phyloP scores from a whole-genome alignment of 2,113 vertebrate species.

The Xiphophorus hellerii region DNA sequence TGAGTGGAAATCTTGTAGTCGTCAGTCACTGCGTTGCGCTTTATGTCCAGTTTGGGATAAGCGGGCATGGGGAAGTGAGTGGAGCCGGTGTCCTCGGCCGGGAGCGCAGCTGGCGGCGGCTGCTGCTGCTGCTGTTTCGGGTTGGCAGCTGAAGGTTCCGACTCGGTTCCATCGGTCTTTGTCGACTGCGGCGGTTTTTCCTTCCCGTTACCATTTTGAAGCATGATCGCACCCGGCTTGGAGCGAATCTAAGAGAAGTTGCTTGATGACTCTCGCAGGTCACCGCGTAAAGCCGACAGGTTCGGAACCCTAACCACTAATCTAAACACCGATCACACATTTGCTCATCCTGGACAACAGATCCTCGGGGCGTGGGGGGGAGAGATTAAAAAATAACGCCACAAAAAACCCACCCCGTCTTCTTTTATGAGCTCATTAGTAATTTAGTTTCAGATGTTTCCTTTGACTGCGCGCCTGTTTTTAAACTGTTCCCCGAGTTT shows the following conservation, averaged over 20 bases:
- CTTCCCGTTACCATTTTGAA: conserved; percentile 76
- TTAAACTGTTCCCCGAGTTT: neutral
- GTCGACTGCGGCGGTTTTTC: conserved; percentile 52
- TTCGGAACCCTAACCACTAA: neutral
- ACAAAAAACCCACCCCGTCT: neutral
- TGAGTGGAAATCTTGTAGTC: conserved; percentile 94
- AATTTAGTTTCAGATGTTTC: neutral
- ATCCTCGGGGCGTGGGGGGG: neutral
- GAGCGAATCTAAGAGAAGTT: conserved; percentile 5
- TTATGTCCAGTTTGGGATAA: conserved; percentile 87
- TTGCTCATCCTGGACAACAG: conserved; percentile 14
- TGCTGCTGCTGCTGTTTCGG: conserved; percentile 1
- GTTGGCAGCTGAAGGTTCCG: conserved; percentile 16
- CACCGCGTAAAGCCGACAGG: conserved; percentile 22
- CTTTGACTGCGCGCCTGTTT: neutral
- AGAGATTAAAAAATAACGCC: too few relatives aligned
- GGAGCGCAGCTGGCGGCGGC: neutral
- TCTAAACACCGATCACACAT: conserved; percentile 7
- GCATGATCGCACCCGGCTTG: conserved; percentile 66
- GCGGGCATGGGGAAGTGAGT: conserved; percentile 70
- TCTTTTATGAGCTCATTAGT: neutral
- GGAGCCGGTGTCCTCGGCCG: conserved; percentile 17
- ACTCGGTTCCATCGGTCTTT: conserved; percentile 50
- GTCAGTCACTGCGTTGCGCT: conserved; percentile 94
- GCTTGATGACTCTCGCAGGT: conserved; percentile 23